These are phyloP conservation scores for Picathartes gymnocephalus DNA, from an alignment of 2,113 vertebrate genomes.

Conservation along the genomic window DNA sequence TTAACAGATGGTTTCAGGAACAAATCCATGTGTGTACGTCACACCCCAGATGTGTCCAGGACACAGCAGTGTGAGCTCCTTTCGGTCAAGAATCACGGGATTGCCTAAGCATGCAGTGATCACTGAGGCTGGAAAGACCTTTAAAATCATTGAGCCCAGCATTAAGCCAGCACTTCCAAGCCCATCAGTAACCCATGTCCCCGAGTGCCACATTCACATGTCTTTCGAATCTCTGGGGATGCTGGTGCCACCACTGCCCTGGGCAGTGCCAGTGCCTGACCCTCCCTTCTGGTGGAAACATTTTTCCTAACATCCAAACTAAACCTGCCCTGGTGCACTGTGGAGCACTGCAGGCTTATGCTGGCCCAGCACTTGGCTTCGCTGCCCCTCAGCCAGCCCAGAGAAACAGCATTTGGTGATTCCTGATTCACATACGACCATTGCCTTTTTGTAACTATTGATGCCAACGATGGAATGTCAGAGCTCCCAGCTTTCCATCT, in stretches of 20 bases:
- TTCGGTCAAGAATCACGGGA: fast-evolving
- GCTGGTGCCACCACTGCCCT: background rate
- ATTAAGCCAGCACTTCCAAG: background rate
- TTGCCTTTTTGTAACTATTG: background rate
- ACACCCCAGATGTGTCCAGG: background rate
- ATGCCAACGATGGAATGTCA: background rate
- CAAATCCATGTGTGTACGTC: background rate
- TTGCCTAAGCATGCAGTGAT: background rate
- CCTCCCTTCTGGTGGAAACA: background rate
- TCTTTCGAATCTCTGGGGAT: background rate
- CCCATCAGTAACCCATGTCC: background rate
- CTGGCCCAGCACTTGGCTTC: background rate
- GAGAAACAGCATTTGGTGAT: background rate
- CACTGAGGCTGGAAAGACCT: background rate
- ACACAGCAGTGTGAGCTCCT: background rate
- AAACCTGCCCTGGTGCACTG: background rate
- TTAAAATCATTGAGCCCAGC: background rate
- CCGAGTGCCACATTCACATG: background rate
- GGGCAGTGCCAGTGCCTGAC: background rate
- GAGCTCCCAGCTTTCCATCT: background rate
- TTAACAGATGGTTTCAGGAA: background rate
- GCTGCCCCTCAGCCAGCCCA: background rate
- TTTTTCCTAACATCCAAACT: background rate
- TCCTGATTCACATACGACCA: background rate
- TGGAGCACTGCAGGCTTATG: background rate